phyloP scores from a whole-genome alignment of 1,140 invertebrate genomes.

The Octopus sinensis region DNA sequence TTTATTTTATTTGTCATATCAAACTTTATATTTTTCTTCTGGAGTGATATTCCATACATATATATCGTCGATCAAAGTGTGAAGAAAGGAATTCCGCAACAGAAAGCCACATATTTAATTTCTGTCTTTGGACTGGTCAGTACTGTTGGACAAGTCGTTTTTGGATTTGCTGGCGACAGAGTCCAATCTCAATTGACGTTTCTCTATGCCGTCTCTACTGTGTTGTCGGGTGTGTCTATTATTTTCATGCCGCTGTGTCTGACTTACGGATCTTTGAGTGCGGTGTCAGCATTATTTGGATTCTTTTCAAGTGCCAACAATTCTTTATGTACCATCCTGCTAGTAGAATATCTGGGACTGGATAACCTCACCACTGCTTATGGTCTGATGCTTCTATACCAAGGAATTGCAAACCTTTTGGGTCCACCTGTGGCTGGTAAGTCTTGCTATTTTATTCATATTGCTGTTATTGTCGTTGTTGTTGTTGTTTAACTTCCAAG shows the following conservation, averaged over 20 bases:
- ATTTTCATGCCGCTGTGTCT: constrained; percentile 38
- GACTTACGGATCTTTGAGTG: constrained; percentile 33
- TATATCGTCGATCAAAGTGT: constrained; percentile 45
- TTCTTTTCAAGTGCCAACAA: constrained; percentile 56
- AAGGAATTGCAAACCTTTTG: constrained; percentile 52
- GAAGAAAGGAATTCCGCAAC: constrained; percentile 56
- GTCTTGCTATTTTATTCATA: background rate
- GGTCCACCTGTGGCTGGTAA: constrained; percentile 55
- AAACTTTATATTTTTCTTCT: constrained; percentile 50
- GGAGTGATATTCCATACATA: constrained; percentile 52
- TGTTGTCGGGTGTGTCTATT: constrained; percentile 38
- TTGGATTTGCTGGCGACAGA: constrained; percentile 83
- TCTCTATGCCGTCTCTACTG: constrained; percentile 45
- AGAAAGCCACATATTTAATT: constrained; percentile 79
- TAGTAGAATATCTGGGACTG: constrained; percentile 52
- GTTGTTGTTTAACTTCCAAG: too few species aligned
- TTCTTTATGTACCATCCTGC: constrained; percentile 49
- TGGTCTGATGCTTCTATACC: constrained; percentile 52
- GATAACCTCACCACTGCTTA: constrained; percentile 55
- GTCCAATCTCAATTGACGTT: constrained; percentile 49
- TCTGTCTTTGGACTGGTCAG: constrained; percentile 81
- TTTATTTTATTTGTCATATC: constrained; percentile 45
- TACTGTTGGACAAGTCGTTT: constrained; percentile 70
- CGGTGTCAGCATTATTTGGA: constrained; percentile 45
- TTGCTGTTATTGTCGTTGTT: too few species aligned